phyloP scores from a whole-genome alignment of 2,113 vertebrate genomes.

The Motacilla tschutschensis region DNA sequence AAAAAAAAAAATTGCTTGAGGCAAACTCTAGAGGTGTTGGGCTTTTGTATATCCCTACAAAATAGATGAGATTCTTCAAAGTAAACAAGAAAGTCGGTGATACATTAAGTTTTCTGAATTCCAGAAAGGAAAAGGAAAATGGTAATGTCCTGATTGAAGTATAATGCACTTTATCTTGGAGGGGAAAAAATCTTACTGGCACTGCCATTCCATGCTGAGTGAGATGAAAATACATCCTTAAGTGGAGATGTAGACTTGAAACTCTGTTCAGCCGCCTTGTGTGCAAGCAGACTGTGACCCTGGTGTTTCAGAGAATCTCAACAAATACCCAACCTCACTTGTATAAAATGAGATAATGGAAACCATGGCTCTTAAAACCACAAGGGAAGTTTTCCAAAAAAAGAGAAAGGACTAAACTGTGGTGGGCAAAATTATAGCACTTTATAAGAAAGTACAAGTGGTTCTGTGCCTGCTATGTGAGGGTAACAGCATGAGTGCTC shows the following conservation, averaged over 20 bases:
- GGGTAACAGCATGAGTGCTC: neutral
- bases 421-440: neutral
- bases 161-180: neutral
- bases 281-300: neutral
- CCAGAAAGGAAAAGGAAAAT: neutral
- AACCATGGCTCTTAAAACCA: neutral
- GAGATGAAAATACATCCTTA: neutral
- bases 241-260: neutral
- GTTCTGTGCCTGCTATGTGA: neutral
- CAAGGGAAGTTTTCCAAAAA: neutral
- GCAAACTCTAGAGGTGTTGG: neutral
- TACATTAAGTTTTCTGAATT: neutral
- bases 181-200: neutral
- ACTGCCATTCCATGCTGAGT: neutral
- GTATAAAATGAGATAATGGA: constrained; percentile 29
- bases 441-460: neutral
- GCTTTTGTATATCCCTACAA: neutral
- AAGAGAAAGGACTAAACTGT: neutral
- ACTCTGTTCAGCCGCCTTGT: neutral
- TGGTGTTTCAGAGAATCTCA: neutral
- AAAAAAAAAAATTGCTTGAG: neutral
- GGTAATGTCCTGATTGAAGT: neutral
- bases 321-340: neutral
- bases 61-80: neutral
- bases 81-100: neutral